phyloP scores from a whole-genome alignment of 2,888 invertebrate species.

The Ypsolopha scabrella region DNA sequence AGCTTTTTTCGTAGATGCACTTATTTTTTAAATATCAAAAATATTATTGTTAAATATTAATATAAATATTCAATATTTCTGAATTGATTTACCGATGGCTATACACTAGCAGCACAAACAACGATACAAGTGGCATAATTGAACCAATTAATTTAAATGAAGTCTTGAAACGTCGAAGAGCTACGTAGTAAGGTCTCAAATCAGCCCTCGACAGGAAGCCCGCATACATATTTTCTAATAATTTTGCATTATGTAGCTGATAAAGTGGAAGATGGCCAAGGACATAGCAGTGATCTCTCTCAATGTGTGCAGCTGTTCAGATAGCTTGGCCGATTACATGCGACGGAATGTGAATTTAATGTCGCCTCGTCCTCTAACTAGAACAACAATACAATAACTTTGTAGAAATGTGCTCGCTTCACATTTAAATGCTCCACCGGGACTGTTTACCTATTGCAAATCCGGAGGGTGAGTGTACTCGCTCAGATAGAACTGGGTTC shows the following conservation, averaged over 20 bases:
- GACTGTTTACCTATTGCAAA: neutral
- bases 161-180: neutral
- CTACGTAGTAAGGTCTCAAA: neutral
- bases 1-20: too few species aligned
- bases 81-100: constrained; percentile 3
- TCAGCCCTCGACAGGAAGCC: neutral
- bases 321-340: neutral
- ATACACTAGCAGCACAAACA: neutral
- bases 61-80: too few species aligned
- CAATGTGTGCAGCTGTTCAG: constrained; percentile 1
- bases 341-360: neutral
- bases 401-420: too few species aligned
- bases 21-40: too few species aligned
- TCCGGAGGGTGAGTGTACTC: neutral
- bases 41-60: too few species aligned
- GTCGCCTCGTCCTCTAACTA: too few species aligned
- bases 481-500: neutral
- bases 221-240: neutral
- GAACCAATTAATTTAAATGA: neutral
- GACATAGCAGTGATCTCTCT: constrained; percentile 21
- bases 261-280: constrained; percentile 37
- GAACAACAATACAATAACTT: too few species aligned
- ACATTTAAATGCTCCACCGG: too few species aligned
- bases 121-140: neutral
- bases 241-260: neutral